phyloP scores from a whole-genome alignment of 2,113 vertebrate species.

The Lontra canadensis region DNA sequence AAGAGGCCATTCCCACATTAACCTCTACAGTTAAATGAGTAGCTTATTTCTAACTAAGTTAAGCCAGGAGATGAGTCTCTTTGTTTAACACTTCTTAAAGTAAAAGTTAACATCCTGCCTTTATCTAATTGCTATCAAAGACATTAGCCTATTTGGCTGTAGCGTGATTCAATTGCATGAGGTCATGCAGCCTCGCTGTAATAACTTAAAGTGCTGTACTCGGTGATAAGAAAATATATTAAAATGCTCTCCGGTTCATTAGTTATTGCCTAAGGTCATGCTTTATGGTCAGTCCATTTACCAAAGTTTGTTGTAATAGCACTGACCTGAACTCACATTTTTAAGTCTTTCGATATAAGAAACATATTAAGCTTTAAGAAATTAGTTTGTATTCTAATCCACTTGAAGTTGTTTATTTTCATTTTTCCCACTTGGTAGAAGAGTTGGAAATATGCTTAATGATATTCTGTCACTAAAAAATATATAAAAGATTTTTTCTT shows the following conservation, averaged over 20 bases:
- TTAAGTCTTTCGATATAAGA: slow-evolving; percentile 62
- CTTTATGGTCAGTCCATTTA: slow-evolving; percentile 81
- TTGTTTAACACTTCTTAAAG: slow-evolving; percentile 67
- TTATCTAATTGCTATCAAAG: slow-evolving; percentile 75
- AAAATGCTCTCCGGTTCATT: slow-evolving; percentile 87
- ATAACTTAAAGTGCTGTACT: slow-evolving; percentile 85
- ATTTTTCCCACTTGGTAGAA: slow-evolving; percentile 43
- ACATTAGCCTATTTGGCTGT: slow-evolving; percentile 68
- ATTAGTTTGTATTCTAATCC: slow-evolving; percentile 63
- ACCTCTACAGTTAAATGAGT: slow-evolving; percentile 27
- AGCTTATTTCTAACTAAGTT: neutral
- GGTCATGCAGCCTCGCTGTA: slow-evolving; percentile 81
- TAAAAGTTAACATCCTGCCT: slow-evolving; percentile 54
- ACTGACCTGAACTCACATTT: slow-evolving; percentile 70
- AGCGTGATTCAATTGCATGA: slow-evolving; percentile 80
- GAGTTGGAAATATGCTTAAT: slow-evolving; percentile 31
- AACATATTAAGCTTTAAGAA: slow-evolving; percentile 47
- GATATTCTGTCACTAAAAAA: neutral
- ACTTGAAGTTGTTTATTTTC: slow-evolving; percentile 47
- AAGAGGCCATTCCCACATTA: slow-evolving; percentile 65
- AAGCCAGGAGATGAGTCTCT: slow-evolving; percentile 55
- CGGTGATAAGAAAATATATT: slow-evolving; percentile 82
- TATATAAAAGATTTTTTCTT: neutral
- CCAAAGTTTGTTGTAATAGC: slow-evolving; percentile 69
- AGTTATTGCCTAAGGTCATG: slow-evolving; percentile 87